Conservation (phyloP, 1,140 invertebrate genomes). For the Papilio machaon region DNA sequence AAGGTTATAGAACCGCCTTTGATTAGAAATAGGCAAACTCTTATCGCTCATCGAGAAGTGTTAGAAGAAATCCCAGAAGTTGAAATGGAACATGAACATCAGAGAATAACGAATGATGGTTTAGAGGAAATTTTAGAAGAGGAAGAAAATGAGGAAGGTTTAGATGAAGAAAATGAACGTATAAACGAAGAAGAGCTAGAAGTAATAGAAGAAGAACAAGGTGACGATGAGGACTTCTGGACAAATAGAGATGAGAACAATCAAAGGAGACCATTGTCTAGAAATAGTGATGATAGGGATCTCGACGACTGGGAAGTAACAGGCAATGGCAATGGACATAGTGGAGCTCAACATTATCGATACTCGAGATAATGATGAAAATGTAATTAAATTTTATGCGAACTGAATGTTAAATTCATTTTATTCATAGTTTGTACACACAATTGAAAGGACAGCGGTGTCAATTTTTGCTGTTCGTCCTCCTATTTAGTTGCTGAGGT, state of each 20-base stretch:
- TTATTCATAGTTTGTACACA: neutral
- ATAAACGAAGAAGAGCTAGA: constrained; percentile 67
- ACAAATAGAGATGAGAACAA: constrained; percentile 58
- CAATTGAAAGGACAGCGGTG: neutral
- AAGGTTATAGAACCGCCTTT: constrained; percentile 49
- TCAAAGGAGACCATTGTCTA: constrained; percentile 53
- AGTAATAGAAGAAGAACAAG: constrained; percentile 67
- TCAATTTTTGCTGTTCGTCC: neutral
- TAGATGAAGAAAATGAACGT: constrained; percentile 48
- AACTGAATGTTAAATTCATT: neutral
- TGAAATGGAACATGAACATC: constrained; percentile 72
- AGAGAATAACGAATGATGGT: constrained; percentile 65
- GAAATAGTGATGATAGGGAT: constrained; percentile 66
- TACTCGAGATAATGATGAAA: constrained; percentile 66
- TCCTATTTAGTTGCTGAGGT: neutral
- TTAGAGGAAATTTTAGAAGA: constrained; percentile 78
- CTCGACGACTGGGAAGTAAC: constrained; percentile 80
- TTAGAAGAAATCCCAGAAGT: constrained; percentile 75
- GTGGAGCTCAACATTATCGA: constrained; percentile 70
- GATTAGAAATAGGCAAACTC: constrained; percentile 53
- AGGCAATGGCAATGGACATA: constrained; percentile 57
- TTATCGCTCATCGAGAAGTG: constrained; percentile 73
- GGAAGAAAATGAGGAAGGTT: constrained; percentile 68
- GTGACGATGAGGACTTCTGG: constrained; percentile 59
- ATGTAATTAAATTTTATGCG: constrained; percentile 45